Percentiles rank a stretch among this genome's conserved stretches.
phyloP scores from a whole-genome alignment of 2,888 invertebrate species.

The Stenolophus ochropezus region DNA sequence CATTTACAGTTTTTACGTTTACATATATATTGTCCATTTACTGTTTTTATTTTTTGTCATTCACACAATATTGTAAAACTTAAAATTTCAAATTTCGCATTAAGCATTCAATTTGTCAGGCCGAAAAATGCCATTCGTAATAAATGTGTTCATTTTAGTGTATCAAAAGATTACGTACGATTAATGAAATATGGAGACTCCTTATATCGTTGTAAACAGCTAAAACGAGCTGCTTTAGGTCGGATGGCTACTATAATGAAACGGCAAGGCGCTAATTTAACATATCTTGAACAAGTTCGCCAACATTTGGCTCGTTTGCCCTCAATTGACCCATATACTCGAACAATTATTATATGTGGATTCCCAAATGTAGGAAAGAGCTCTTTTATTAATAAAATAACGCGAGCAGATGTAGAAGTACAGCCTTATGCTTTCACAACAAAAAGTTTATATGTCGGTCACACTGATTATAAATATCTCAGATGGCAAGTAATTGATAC shows the following conservation, averaged over 20 bases:
- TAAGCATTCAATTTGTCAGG: no score
- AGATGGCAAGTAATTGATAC: conserved; percentile 99
- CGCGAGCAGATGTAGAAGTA: conserved; percentile 98
- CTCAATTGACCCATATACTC: conserved; percentile 97
- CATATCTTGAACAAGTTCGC: conserved; percentile 97
- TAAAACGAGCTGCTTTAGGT: conserved; percentile 97
- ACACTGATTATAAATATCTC: conserved; percentile 98
- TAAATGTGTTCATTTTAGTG: conserved; percentile 77
- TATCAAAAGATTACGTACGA: conserved; percentile 96
- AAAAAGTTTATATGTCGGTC: conserved; percentile 98
- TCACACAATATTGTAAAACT: no score
- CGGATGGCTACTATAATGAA: conserved; percentile 99
- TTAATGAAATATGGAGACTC: conserved; percentile 98
- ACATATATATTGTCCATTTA: no score
- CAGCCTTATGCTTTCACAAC: conserved; percentile 99
- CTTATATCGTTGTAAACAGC: conserved; percentile 97
- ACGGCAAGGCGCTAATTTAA: conserved; percentile 94
- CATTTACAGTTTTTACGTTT: no score
- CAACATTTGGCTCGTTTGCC: conserved; percentile 98
- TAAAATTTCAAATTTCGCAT: no score
- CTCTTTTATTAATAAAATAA: conserved; percentile 99
- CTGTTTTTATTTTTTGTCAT: no score
- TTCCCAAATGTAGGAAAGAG: conserved; percentile 99
- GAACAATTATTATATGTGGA: conserved; percentile 98
- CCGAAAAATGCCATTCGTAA: no score